Percentiles rank a stretch among this genome's conserved stretches.
Conservation (phyloP, 1,140 invertebrate species). For the Wiebesia pumilae region DNA sequence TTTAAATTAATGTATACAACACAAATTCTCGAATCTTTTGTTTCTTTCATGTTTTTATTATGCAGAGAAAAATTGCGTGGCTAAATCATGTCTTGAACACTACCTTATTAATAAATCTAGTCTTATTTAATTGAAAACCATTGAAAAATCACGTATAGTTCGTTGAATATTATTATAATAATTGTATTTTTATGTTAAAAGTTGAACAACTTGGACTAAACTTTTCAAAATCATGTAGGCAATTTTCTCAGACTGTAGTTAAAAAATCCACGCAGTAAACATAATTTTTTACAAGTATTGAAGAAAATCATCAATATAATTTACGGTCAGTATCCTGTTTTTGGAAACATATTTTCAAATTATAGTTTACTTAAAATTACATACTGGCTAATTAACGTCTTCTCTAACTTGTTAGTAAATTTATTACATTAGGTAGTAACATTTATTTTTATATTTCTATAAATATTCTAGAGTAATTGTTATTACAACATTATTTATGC, state of each 20-base stretch:
- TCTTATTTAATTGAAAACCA: background rate
- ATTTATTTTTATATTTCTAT: conserved; percentile 48
- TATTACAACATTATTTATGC: background rate
- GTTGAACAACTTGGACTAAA: background rate
- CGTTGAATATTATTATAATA: conserved; percentile 3
- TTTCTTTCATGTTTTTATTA: conserved; percentile 28
- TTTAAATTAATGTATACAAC: conserved; percentile 44
- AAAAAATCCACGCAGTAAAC: background rate
- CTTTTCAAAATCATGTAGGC: background rate
- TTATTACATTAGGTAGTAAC: conserved; percentile 38
- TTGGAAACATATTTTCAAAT: background rate
- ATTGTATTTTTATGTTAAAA: conserved; percentile 29
- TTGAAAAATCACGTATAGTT: background rate
- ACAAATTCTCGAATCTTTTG: conserved; percentile 24
- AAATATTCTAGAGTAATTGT: conserved; percentile 17
- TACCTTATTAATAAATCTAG: background rate
- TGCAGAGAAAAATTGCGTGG: background rate
- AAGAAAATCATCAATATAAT: conserved; percentile 6
- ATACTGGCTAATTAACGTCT: conserved; percentile 19
- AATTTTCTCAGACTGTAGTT: background rate
- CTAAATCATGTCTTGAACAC: background rate
- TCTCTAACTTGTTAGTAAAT: conserved; percentile 31
- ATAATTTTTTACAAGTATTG: background rate
- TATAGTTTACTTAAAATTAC: conserved; percentile 14
- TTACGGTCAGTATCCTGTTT: conserved; percentile 12